Base-by-base conservation (phyloP, 2,888 invertebrate species). In the Aporophyla nigra region DNA sequence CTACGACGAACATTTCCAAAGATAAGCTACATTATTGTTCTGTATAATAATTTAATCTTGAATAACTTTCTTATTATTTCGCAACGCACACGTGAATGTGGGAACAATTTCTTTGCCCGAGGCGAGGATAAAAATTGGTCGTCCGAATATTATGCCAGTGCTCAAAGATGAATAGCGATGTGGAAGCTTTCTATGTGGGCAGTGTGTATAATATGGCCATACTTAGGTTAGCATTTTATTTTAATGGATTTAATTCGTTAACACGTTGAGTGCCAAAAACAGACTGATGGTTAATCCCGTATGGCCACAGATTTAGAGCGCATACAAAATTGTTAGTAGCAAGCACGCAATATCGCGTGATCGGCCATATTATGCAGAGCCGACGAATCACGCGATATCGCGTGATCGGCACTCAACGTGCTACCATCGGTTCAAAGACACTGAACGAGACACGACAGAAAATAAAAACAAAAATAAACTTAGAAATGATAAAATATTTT, bases 111-210 rank as follows among this genome's bases (percentile, higher is more conserved):
- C 71, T 74, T 81, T 58, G 80, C 82, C 75, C 66, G 40, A 69
- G 77, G 78, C 82, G 67, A 82, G 68, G 69, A 70, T 77, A 51
- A 75, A 76, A 80, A 83, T 78, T 87, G 76, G 61, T 43, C 59
- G 59, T 78, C 67, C 33, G 70, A 81, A 82, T 80, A 87, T 80
- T 76, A 82, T n/a, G 40, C 12, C 14, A 19, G 51, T 49, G 43
- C 43, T 53, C 63, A 67, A 58, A 74, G 59, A 66, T 63, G 74
- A 76, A 82, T 71, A 78, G 74, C 59, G 65, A 61, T 67, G 67
- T 67, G 79, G 56, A 74, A 83, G 63, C 85, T 81, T 81, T 62
- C 12, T 62, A 71, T 80, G 54, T 80, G 69, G 67, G 46, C 46
- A 66, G 16, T 46, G 53, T 69, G 81, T 77, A 69, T 74, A 21